Evolutionary conservation across 2,888 invertebrate species (phyloP).

Genomic region (Phymatocera aterrima): DNA sequence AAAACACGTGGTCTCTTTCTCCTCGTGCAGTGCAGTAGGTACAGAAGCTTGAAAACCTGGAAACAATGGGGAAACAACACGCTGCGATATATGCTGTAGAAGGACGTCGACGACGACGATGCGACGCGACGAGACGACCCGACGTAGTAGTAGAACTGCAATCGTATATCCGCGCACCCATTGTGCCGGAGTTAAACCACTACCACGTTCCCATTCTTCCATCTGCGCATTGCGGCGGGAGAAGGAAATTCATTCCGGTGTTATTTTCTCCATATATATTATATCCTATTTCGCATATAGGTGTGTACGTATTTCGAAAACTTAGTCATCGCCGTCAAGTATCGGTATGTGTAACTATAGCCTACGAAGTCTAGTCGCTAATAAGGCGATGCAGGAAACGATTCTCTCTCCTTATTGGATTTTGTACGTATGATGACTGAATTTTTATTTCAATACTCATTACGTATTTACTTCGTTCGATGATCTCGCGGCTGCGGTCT

Average conservation of each 20-base stretch:
- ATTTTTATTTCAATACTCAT: too few relatives aligned
- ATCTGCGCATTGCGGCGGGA: background rate
- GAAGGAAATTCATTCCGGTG: background rate
- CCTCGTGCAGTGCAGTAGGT: background rate
- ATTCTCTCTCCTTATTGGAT: too few relatives aligned
- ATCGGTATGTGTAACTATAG: background rate
- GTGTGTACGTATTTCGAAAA: background rate
- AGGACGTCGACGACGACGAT: background rate
- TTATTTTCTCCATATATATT: background rate
- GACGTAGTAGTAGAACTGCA: slow-evolving; percentile 2
- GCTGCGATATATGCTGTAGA: background rate
- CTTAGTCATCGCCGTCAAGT: background rate
- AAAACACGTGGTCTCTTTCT: slow-evolving; percentile 28
- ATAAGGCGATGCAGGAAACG: slow-evolving; percentile 25
- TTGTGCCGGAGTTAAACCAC: background rate
- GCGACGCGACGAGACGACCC: too few relatives aligned
- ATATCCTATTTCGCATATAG: slow-evolving; percentile 15
- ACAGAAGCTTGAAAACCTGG: slow-evolving; percentile 11
- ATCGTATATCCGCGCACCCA: slow-evolving; percentile 24
- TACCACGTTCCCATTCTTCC: background rate
- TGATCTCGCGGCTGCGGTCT: too few relatives aligned
- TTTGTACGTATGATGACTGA: too few relatives aligned
- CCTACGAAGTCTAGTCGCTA: too few relatives aligned
- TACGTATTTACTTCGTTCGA: background rate
- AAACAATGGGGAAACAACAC: slow-evolving; percentile 21